Conservation (phyloP, 2,797 vertebrate genomes). For the Semaprochilodus insignis region DNA sequence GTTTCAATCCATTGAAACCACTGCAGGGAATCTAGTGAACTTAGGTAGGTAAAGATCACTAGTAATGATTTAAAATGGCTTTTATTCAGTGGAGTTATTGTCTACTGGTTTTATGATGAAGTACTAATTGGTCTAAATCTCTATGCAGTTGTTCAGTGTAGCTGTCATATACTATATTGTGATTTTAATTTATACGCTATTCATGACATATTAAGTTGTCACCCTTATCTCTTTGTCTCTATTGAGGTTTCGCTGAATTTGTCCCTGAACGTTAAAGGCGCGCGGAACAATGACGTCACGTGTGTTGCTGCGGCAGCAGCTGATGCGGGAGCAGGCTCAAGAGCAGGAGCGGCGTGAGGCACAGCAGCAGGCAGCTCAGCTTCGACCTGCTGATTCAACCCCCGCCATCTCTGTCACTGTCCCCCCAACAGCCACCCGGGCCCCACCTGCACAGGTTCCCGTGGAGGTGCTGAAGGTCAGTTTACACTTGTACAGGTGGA, state of each 20-base stretch:
- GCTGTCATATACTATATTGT: neutral
- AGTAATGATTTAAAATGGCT: no score
- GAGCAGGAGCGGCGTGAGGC: conserved; percentile 90
- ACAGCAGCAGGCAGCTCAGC: conserved; percentile 81
- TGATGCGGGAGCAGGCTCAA: conserved; percentile 91
- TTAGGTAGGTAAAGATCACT: no score
- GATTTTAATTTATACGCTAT: neutral
- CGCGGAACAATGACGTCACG: conserved; percentile 81
- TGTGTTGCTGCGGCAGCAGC: conserved; percentile 90
- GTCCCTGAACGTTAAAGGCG: conserved; percentile 15
- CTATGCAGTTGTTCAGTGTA: neutral
- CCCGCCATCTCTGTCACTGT: conserved; percentile 87
- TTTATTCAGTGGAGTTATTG: no score
- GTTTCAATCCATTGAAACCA: no score
- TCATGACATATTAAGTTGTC: neutral
- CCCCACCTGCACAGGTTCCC: conserved; percentile 88
- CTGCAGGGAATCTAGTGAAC: no score
- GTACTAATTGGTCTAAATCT: no score
- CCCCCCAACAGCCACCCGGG: conserved; percentile 71
- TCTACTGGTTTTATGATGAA: no score
- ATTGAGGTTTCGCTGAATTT: conserved; percentile 55
- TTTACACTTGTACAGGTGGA: neutral
- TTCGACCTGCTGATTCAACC: conserved; percentile 76
- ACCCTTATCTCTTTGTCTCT: conserved; percentile 4
- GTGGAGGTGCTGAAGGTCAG: conserved; percentile 92